phyloP scores from a whole-genome alignment of 2,888 invertebrate species.

The Cryptocheilus praepositus region DNA sequence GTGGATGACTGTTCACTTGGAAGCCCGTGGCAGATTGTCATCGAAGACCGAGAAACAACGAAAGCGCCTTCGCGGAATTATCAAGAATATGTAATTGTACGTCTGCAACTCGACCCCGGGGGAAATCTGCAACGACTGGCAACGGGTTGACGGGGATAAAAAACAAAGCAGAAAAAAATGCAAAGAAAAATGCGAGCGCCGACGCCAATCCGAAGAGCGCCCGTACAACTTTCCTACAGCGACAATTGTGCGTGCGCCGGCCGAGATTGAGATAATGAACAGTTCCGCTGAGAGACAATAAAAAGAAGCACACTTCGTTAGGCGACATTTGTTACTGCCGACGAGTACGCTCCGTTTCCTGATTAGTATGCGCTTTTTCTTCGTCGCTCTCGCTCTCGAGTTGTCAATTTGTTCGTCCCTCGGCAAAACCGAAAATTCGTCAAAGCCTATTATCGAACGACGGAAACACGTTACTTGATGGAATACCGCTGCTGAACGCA shows the following conservation, averaged over 20 bases:
- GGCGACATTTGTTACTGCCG: not conserved
- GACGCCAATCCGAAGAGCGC: constrained; percentile 2
- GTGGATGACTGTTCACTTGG: too few species aligned
- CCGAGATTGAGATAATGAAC: constrained; percentile 22
- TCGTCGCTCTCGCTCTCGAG: too few species aligned
- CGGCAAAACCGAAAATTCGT: too few species aligned
- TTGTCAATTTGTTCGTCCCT: too few species aligned
- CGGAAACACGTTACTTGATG: too few species aligned
- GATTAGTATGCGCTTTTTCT: too few species aligned
- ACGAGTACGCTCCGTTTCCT: not conserved
- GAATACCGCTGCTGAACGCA: too few species aligned
- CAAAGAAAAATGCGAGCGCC: not conserved
- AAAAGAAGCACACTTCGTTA: constrained; percentile 6
- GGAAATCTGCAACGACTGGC: constrained; percentile 19
- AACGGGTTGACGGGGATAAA: not conserved
- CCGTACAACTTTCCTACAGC: constrained; percentile 14
- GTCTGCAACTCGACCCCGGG: constrained; percentile 11
- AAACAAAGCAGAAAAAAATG: not conserved
- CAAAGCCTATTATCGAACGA: too few species aligned
- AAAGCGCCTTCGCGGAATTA: too few species aligned
- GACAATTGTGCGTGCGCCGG: constrained; percentile 19
- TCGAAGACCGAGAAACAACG: too few species aligned
- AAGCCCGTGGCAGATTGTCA: too few species aligned
- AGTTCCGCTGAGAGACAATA: not conserved
- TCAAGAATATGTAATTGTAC: constrained; percentile 17